phyloP scores from a whole-genome alignment of 2,113 vertebrate species.

The Salminus brasiliensis region DNA sequence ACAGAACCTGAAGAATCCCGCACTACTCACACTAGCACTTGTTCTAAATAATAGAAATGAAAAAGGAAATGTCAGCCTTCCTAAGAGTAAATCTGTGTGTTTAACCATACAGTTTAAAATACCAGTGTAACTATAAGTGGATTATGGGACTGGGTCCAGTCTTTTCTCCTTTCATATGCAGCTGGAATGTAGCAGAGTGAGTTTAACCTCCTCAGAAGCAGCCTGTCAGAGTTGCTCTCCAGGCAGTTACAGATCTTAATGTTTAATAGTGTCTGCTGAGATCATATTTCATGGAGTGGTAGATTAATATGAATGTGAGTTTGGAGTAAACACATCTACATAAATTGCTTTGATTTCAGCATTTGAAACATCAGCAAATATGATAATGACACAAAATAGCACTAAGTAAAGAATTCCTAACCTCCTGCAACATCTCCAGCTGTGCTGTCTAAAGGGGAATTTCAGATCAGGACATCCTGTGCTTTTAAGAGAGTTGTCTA shows the following conservation, averaged over 20 bases:
- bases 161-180: not conserved
- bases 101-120: not conserved
- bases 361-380: not conserved
- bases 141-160: slow-evolving; percentile 2
- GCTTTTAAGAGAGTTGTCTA: slow-evolving; percentile 24
- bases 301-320: not conserved
- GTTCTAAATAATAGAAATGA: not conserved
- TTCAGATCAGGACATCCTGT: slow-evolving; percentile 57
- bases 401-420: not conserved
- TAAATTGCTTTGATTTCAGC: not conserved
- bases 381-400: not conserved
- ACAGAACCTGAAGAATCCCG: not conserved
- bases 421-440: not conserved
- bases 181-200: slow-evolving; percentile 24
- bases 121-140: not conserved
- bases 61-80: not conserved
- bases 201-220: slow-evolving; percentile 22
- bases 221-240: not conserved
- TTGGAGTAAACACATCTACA: not conserved
- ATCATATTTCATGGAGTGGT: not conserved
- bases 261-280: not conserved
- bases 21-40: not conserved
- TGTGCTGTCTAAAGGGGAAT: slow-evolving; percentile 11
- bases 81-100: too few species aligned
- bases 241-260: not conserved